phyloP scores from a whole-genome alignment of 2,113 vertebrate species.

The Orcinus orca region DNA sequence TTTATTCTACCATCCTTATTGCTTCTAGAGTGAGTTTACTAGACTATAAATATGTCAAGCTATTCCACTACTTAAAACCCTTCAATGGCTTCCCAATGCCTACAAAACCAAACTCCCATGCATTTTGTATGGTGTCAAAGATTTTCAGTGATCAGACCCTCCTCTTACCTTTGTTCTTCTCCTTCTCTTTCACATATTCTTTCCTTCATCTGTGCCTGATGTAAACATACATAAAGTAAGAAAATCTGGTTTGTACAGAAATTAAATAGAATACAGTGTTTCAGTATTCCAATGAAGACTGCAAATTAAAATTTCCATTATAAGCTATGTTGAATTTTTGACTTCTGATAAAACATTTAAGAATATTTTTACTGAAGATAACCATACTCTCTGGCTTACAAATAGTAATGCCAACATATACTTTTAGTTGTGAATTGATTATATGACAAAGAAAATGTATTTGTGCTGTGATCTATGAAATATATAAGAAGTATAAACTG shows the following conservation, averaged over 20 bases:
- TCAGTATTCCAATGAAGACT: neutral
- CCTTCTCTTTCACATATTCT: neutral
- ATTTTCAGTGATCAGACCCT: neutral
- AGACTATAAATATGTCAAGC: neutral
- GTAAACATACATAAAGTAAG: neutral
- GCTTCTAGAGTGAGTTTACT: neutral
- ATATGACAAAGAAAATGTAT: neutral
- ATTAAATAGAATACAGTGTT: neutral
- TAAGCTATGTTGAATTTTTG: neutral
- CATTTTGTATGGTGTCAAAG: neutral
- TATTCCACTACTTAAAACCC: neutral
- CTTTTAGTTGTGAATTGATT: neutral
- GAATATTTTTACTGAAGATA: slow-evolving; percentile 19
- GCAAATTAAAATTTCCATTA: neutral
- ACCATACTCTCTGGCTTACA: neutral
- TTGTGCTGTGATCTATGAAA: neutral
- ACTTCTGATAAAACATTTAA: neutral
- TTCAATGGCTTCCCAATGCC: neutral
- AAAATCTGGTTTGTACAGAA: neutral
- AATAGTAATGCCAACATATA: neutral
- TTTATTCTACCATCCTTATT: neutral
- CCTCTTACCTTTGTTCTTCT: neutral
- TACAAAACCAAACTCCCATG: neutral
- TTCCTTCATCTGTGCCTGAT: neutral
- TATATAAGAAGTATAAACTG: neutral